These are phyloP conservation scores for Melanerpes aurifrons DNA, from an alignment of 2,113 vertebrate species.

Conservation along the genomic window DNA sequence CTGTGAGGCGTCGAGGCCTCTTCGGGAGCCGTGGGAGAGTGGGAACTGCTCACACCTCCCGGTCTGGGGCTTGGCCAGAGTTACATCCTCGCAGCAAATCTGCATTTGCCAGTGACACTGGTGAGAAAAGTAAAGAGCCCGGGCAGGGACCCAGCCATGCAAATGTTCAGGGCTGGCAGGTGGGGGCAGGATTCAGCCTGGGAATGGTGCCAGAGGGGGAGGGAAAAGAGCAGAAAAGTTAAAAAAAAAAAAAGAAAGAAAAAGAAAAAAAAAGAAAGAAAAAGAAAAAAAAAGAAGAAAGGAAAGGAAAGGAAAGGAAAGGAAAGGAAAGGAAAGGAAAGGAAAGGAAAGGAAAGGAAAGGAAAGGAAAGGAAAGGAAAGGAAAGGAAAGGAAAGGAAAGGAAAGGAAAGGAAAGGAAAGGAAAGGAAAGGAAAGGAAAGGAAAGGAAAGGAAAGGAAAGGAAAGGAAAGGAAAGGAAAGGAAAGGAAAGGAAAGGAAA, in stretches of 20 bases:
- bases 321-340: too few relatives aligned
- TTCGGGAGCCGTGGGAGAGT: background rate
- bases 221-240: background rate
- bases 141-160: slow-evolving; percentile 51
- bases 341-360: too few relatives aligned
- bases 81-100: slow-evolving; percentile 27
- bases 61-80: slow-evolving; percentile 7
- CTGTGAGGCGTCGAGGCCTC: background rate
- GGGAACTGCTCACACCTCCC: slow-evolving; percentile 29
- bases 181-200: slow-evolving; percentile 50
- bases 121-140: slow-evolving; percentile 33
- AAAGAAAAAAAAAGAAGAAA: too few relatives aligned
- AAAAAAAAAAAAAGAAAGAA: background rate
- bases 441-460: too few relatives aligned
- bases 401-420: too few relatives aligned
- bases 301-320: too few relatives aligned
- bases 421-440: too few relatives aligned
- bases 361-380: too few relatives aligned
- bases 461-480: too few relatives aligned
- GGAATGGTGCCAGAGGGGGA: slow-evolving; percentile 38
- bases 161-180: slow-evolving; percentile 49
- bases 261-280: too few relatives aligned
- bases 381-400: too few relatives aligned
- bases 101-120: slow-evolving; percentile 42
- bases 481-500: too few relatives aligned